Conservation (phyloP, 2,888 invertebrate genomes). For the Pristionchus arcanus region DNA sequence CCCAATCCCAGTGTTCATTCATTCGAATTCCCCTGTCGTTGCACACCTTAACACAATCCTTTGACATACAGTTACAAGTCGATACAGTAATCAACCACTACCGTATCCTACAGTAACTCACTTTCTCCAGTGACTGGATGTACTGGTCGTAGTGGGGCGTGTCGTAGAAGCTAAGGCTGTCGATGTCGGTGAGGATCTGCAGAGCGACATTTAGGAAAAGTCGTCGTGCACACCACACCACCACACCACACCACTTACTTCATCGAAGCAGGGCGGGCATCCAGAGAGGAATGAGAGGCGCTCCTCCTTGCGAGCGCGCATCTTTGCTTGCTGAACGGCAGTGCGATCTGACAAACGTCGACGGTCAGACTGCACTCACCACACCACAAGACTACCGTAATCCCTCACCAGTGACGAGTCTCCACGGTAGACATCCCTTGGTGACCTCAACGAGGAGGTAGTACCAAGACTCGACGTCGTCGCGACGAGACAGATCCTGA, state of each 20-base stretch:
- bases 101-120: conserved; percentile 47
- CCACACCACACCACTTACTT: neutral
- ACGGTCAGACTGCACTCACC: neutral
- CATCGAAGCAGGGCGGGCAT: conserved; percentile 48
- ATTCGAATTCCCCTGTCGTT: conserved; percentile 61
- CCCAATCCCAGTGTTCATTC: conserved; percentile 69
- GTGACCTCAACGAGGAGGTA: conserved; percentile 71
- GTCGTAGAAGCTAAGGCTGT: conserved; percentile 67
- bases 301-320: conserved; percentile 43
- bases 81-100: neutral
- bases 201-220: neutral
- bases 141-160: conserved; percentile 68
- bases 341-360: conserved; percentile 48
- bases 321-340: conserved; percentile 39
- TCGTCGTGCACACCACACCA: neutral
- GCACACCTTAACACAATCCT: conserved; percentile 54
- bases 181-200: conserved; percentile 61
- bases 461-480: conserved; percentile 71
- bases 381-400: conserved; percentile 10
- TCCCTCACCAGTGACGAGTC: conserved; percentile 63
- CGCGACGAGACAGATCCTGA: conserved; percentile 66
- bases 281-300: conserved; percentile 27
- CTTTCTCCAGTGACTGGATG: conserved; percentile 63
- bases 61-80: neutral
- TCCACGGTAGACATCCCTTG: conserved; percentile 70